Evolutionary conservation across 2,888 invertebrate species (phyloP).

Genomic region (Mythimna impura): DNA sequence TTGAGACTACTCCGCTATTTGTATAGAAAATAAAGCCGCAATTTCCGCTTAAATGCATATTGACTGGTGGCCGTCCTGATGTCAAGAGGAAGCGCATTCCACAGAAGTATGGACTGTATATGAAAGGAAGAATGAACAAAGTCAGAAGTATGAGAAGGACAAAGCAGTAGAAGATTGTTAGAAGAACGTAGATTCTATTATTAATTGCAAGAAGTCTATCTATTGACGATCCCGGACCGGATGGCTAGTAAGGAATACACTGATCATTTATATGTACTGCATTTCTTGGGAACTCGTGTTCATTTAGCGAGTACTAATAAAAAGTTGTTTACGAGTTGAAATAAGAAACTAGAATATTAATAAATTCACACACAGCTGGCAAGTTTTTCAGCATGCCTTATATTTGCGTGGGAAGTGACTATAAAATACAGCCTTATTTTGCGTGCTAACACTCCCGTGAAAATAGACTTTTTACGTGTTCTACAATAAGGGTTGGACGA

Average conservation of each 20-base stretch:
- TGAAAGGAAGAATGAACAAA: too few relatives aligned
- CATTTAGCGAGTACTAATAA: slow-evolving; percentile 20
- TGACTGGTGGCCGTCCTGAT: too few relatives aligned
- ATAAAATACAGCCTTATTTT: slow-evolving; percentile 51
- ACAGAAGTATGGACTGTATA: too few relatives aligned
- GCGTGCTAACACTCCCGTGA: slow-evolving; percentile 58
- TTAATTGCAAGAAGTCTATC: not conserved
- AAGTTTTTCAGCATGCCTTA: slow-evolving; percentile 47
- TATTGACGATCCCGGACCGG: not conserved
- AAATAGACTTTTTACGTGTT: slow-evolving; percentile 52
- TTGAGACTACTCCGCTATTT: too few relatives aligned
- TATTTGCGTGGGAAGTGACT: slow-evolving; percentile 65
- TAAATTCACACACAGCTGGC: slow-evolving; percentile 56
- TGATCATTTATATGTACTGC: not conserved
- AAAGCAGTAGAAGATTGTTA: too few relatives aligned
- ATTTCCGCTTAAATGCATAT: too few relatives aligned
- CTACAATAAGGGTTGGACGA: slow-evolving; percentile 45
- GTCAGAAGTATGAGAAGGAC: too few relatives aligned
- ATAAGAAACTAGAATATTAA: slow-evolving; percentile 54
- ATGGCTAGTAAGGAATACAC: not conserved
- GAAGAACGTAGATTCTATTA: too few relatives aligned
- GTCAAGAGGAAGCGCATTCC: too few relatives aligned
- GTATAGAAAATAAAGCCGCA: too few relatives aligned
- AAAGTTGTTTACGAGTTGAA: slow-evolving; percentile 40
- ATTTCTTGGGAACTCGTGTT: slow-evolving; percentile 20